phyloP scores from a whole-genome alignment of 2,113 vertebrate species.

The Bambusicola thoracicus region DNA sequence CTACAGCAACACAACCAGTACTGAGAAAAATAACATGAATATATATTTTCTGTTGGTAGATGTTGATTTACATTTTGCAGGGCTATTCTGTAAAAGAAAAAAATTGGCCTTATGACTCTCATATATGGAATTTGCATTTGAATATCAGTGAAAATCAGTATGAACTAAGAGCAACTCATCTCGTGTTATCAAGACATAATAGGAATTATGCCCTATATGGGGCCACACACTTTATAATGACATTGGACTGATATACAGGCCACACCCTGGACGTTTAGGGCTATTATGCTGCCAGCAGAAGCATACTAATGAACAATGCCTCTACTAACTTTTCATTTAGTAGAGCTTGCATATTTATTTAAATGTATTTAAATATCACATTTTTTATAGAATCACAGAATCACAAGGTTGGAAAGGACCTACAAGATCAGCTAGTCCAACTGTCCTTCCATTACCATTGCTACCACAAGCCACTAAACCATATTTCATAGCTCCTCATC shows the following conservation, averaged over 20 bases:
- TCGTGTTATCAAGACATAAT: background rate
- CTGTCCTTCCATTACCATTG: no score
- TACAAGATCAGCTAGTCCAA: no score
- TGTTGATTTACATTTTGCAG: background rate
- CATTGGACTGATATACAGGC: background rate
- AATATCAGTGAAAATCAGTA: background rate
- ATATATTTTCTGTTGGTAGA: background rate
- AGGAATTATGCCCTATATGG: background rate
- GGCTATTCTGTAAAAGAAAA: background rate
- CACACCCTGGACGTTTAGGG: fast-evolving
- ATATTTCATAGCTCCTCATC: no score
- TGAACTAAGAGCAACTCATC: background rate
- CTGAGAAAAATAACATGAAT: background rate
- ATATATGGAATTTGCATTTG: background rate
- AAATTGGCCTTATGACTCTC: background rate
- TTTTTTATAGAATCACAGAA: no score
- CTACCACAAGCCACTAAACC: no score
- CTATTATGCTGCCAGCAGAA: background rate
- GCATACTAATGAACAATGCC: background rate
- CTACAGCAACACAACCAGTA: background rate
- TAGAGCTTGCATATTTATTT: background rate
- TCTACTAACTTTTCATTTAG: background rate
- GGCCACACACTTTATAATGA: background rate
- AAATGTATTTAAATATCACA: no score
- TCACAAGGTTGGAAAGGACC: no score